Evolutionary conservation across 1,140 invertebrate genomes (phyloP).

Genomic region (Drosophila kohkoa): DNA sequence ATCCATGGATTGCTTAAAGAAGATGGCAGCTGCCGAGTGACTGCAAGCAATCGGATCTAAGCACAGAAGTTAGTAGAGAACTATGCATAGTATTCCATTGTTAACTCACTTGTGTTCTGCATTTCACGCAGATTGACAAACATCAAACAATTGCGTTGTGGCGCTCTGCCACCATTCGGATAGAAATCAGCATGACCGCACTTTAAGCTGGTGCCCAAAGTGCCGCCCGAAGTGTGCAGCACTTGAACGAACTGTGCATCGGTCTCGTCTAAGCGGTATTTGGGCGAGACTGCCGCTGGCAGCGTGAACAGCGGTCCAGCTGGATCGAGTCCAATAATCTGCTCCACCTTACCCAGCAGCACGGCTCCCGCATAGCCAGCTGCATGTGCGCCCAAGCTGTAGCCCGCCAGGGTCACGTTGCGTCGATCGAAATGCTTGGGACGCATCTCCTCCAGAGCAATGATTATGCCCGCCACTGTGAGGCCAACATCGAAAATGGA

Average conservation of each 20-base stretch:
- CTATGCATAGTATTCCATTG: too few relatives aligned
- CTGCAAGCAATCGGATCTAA: conserved; percentile 89
- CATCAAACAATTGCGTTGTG: conserved; percentile 91
- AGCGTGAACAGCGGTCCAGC: conserved; percentile 92
- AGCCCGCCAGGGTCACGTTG: conserved; percentile 90
- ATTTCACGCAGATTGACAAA: conserved; percentile 63
- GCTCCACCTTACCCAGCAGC: conserved; percentile 85
- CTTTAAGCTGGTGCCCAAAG: conserved; percentile 89
- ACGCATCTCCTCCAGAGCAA: conserved; percentile 86
- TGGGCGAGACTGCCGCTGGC: conserved; percentile 86
- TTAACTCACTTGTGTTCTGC: conserved; percentile 71
- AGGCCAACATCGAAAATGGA: conserved; percentile 87
- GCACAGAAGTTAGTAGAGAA: background rate
- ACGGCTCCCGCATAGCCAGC: conserved; percentile 92
- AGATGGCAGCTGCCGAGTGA: conserved; percentile 89
- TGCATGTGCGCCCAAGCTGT: conserved; percentile 95
- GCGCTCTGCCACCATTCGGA: conserved; percentile 91
- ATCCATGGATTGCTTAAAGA: conserved; percentile 89
- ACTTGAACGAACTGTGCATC: conserved; percentile 96
- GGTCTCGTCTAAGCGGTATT: conserved; percentile 88
- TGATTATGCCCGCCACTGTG: conserved; percentile 87
- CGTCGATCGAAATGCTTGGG: conserved; percentile 83
- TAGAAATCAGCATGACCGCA: conserved; percentile 95
- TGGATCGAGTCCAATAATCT: conserved; percentile 89
- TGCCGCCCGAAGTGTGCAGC: conserved; percentile 94